Conservation (phyloP, 2,888 invertebrate species). For the Slavum lentiscoides region DNA sequence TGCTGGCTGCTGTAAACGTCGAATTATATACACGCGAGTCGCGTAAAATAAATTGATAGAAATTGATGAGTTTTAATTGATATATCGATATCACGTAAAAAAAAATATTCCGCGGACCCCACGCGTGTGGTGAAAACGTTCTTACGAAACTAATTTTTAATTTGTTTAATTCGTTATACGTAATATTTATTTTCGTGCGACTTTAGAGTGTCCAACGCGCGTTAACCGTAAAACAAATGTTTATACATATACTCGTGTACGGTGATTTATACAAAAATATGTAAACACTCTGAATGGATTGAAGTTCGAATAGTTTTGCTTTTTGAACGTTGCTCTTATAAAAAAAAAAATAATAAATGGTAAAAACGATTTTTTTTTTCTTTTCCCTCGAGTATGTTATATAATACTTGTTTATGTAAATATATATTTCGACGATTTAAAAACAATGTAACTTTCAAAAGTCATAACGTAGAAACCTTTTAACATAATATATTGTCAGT, state of each 20-base stretch:
- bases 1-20: neutral
- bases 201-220: no score
- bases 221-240: no score
- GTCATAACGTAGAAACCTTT: conserved; percentile 31
- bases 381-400: neutral
- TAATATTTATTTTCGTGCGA: no score
- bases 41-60: neutral
- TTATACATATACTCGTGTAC: neutral
- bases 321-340: neutral
- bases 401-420: no score
- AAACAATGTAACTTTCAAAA: conserved; percentile 23
- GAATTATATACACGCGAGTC: neutral
- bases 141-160: no score
- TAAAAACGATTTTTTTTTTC: neutral
- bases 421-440: neutral
- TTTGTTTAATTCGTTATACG: no score
- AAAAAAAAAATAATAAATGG: neutral
- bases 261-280: conserved; percentile 18
- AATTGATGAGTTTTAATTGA: neutral
- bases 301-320: conserved; percentile 16
- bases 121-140: no score
- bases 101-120: neutral
- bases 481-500: neutral
- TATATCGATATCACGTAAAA: no score
- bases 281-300: no score